Percentiles rank a stretch among this genome's conserved stretches.
Evolutionary conservation across 1,140 invertebrate species (phyloP).

Genomic region (Diorhabda carinulata): DNA sequence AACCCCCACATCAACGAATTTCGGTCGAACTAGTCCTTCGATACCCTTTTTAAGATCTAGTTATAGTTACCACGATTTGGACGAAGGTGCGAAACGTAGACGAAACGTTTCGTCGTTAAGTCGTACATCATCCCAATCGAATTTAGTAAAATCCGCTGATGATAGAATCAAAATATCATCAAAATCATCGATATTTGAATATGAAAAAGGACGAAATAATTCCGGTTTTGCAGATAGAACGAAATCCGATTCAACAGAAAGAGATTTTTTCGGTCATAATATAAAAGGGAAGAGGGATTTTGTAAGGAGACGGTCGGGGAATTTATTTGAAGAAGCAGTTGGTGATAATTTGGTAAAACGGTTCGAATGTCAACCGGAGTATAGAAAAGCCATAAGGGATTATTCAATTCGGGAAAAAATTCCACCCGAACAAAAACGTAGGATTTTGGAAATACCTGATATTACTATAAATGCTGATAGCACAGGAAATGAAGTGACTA

Average conservation of each 20-base stretch:
- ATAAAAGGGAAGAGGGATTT: too few relatives aligned
- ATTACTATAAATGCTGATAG: not conserved
- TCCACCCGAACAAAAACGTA: not conserved
- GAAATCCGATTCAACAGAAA: too few relatives aligned
- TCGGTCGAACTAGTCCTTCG: conserved; percentile 25
- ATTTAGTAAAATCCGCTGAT: not conserved
- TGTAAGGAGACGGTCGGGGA: too few relatives aligned
- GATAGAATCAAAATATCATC: too few relatives aligned
- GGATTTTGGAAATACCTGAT: not conserved
- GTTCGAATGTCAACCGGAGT: conserved; percentile 52
- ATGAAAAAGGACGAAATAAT: too few relatives aligned
- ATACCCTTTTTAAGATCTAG: conserved; percentile 31
- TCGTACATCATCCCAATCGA: not conserved
- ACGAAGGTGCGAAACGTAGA: not conserved
- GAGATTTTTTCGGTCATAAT: too few relatives aligned
- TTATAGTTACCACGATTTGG: not conserved
- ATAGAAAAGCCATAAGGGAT: conserved; percentile 48
- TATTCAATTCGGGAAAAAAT: conserved; percentile 44
- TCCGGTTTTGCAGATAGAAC: too few relatives aligned
- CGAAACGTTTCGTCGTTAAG: not conserved
- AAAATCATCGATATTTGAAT: too few relatives aligned
- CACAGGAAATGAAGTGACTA: not conserved
- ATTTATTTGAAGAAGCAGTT: conserved; percentile 14
- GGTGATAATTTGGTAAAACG: conserved; percentile 31
- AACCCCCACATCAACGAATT: not conserved